These are phyloP conservation scores for Otus scops DNA, from an alignment of 2,797 vertebrate genomes.

Conservation along the genomic window DNA sequence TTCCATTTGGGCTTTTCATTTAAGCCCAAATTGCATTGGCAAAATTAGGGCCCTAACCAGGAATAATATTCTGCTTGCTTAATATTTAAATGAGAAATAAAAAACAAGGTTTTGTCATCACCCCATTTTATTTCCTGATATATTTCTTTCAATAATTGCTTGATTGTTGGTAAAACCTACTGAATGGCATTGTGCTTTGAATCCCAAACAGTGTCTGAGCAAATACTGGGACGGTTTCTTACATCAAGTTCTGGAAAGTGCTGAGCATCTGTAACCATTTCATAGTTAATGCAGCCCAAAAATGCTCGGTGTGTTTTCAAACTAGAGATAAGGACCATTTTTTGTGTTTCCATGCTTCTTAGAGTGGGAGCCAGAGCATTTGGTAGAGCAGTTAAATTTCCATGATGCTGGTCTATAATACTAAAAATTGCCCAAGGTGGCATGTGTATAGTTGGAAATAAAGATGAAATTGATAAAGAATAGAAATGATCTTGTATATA, in stretches of 20 bases:
- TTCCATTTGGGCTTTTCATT: background rate
- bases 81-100: background rate
- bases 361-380: background rate
- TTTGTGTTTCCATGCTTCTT: background rate
- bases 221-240: background rate
- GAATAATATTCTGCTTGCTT: slow-evolving; percentile 1
- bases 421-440: background rate
- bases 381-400: slow-evolving; percentile 14
- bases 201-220: background rate
- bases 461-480: background rate
- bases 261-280: background rate
- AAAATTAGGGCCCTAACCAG: background rate
- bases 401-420: background rate
- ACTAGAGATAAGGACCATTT: background rate
- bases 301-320: background rate
- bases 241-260: background rate
- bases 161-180: background rate
- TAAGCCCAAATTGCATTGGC: background rate
- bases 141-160: background rate
- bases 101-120: background rate
- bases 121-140: background rate
- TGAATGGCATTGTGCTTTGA: background rate
- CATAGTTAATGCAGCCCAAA: background rate
- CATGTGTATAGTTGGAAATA: slow-evolving; percentile 5
- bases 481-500: background rate